A percentile compares a stretch with the other conserved stretches of the same genome.
Evolutionary conservation across 2,888 invertebrate genomes (phyloP).

Genomic region (Ochropleura leucogaster): DNA sequence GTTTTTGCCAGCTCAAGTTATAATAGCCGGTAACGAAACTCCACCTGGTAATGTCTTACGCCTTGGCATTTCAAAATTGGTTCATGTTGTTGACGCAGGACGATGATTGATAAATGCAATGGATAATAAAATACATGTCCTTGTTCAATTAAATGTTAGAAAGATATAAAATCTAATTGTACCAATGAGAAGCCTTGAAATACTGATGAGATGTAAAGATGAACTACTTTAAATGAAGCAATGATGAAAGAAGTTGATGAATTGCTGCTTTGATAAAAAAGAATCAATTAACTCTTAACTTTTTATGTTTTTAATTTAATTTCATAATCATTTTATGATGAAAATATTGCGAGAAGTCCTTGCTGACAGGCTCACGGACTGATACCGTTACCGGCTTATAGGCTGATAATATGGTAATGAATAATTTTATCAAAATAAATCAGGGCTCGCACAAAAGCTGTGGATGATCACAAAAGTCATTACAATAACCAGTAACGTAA

Average conservation of each 20-base stretch:
- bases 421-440: neutral
- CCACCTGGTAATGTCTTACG: constrained; percentile 75
- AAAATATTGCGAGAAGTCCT: neutral
- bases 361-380: too few species aligned
- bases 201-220: constrained; percentile 38
- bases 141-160: constrained; percentile 67
- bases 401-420: too few species aligned
- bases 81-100: constrained; percentile 69
- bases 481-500: neutral
- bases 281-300: constrained; percentile 40
- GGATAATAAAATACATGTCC: constrained; percentile 68
- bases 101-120: constrained; percentile 75
- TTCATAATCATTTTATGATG: neutral
- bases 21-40: constrained; percentile 71
- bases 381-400: too few species aligned
- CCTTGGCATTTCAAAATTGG: constrained; percentile 85
- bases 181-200: constrained; percentile 48
- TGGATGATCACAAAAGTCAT: neutral
- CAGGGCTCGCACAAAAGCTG: neutral
- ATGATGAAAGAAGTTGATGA: constrained; percentile 35
- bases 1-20: constrained; percentile 67
- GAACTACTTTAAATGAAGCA: constrained; percentile 35
- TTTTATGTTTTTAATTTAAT: constrained; percentile 1
- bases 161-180: constrained; percentile 42
- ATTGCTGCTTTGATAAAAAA: constrained; percentile 12